Evolutionary conservation across 2,113 vertebrate species (phyloP).

Genomic region (Bombycilla garrulus): DNA sequence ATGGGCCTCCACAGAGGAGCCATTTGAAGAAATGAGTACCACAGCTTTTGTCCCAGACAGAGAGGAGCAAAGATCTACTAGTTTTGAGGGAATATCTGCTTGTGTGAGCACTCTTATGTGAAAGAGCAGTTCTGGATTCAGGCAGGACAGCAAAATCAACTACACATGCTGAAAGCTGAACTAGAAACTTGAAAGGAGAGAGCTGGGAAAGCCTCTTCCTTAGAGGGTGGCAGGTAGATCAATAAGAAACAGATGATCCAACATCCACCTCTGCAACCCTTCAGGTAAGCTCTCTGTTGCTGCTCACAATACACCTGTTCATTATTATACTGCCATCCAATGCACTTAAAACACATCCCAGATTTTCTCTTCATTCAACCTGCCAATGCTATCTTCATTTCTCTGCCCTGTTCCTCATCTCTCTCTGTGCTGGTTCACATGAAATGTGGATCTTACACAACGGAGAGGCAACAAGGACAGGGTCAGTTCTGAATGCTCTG

Average conservation of each 20-base stretch:
- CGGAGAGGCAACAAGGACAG: background rate
- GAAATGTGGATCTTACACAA: background rate
- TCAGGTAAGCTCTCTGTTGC: background rate
- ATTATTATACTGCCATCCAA: background rate
- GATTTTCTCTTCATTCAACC: background rate
- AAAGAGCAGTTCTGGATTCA: background rate
- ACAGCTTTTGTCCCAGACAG: background rate
- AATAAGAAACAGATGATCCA: background rate
- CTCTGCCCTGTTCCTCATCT: background rate
- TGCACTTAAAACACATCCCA: background rate
- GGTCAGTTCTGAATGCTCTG: background rate
- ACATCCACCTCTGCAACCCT: background rate
- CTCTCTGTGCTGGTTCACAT: background rate
- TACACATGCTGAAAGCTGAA: background rate
- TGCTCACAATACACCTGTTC: background rate
- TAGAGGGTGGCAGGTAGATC: background rate
- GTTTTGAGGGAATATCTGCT: background rate
- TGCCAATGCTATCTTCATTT: background rate
- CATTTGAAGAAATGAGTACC: background rate
- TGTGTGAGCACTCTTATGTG: rapidly evolving
- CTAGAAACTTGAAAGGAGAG: background rate
- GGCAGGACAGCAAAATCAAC: background rate
- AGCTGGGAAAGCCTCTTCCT: background rate
- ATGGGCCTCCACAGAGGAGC: background rate
- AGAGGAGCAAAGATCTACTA: background rate